Percentiles rank a stretch among this genome's conserved stretches.
Conservation (phyloP, 2,797 vertebrate genomes). For the Loriculus beryllinus region DNA sequence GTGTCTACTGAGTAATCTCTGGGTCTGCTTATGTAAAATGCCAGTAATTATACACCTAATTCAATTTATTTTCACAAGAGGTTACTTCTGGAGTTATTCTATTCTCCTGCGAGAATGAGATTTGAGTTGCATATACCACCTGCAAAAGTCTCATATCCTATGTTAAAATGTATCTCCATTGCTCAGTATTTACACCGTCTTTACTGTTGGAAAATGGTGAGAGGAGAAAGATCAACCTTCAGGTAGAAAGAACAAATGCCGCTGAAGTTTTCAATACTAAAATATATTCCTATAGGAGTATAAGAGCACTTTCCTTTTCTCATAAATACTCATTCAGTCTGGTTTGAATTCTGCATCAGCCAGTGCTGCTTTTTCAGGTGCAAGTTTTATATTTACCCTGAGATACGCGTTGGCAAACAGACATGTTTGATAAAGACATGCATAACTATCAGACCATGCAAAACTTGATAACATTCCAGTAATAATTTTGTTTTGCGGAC, state of each 20-base stretch:
- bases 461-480: neutral
- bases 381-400: neutral
- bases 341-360: neutral
- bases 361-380: conserved; percentile 24
- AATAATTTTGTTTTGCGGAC: neutral
- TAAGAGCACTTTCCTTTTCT: neutral
- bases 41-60: neutral
- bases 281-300: neutral
- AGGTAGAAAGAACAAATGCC: neutral
- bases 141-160: neutral
- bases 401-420: neutral
- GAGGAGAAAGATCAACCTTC: neutral
- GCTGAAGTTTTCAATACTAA: neutral
- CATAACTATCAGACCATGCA: neutral
- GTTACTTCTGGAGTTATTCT: neutral
- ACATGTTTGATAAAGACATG: neutral
- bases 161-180: neutral
- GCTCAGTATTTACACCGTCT: neutral
- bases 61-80: neutral
- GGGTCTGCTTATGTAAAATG: neutral
- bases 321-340: neutral
- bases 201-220: neutral
- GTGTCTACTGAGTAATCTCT: neutral
- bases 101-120: neutral
- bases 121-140: neutral